Evolutionary conservation across 2,113 vertebrate species (phyloP).

Genomic region (Albula glossodonta): DNA sequence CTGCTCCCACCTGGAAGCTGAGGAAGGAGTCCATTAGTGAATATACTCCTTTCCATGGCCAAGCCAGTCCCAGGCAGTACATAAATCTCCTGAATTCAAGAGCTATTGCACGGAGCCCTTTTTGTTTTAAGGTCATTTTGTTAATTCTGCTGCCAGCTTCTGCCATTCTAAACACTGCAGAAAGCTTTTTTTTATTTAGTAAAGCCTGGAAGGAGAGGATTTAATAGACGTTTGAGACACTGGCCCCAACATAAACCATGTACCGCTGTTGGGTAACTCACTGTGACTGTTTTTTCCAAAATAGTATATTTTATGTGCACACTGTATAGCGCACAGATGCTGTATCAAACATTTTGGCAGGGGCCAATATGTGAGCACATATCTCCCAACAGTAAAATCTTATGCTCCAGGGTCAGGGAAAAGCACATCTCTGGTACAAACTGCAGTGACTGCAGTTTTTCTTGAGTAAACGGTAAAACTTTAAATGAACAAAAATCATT

Average conservation of each 20-base stretch:
- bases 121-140: constrained; percentile 29
- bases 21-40: background rate
- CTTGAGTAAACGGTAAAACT: background rate
- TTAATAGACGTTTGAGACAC: constrained; percentile 6
- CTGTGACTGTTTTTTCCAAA: background rate
- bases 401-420: background rate
- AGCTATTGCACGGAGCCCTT: background rate
- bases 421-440: background rate
- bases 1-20: background rate
- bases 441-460: background rate
- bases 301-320: background rate
- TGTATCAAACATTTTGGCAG: background rate
- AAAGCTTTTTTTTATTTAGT: constrained; percentile 9
- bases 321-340: background rate
- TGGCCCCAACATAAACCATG: constrained; percentile 7
- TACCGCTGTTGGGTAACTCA: background rate
- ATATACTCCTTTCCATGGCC: background rate
- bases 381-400: background rate
- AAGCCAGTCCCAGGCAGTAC: background rate
- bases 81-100: background rate
- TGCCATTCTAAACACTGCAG: background rate
- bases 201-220: background rate
- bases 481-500: background rate
- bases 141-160: background rate
- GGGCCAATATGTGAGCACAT: background rate